Conservation (phyloP, 23 tunicate species). For the Trididemnum clinides region DNA sequence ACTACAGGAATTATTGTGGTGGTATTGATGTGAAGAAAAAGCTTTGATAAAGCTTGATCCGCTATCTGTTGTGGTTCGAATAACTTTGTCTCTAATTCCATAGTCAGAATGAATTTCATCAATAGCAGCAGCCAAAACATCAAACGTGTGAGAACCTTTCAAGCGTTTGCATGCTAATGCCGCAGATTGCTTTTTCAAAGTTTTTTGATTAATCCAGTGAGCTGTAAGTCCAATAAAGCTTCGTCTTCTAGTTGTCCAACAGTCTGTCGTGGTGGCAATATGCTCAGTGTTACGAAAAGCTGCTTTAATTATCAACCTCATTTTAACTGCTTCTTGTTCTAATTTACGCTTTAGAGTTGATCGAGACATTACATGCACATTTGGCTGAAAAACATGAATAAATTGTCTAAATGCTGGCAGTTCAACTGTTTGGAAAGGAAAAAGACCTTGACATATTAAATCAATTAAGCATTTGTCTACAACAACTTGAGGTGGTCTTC, state of each 20-base stretch:
- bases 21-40: background rate
- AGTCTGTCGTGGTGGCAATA: background rate
- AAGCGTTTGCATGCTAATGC: background rate
- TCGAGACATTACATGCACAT: background rate
- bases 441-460: background rate
- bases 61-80: background rate
- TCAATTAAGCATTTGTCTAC: background rate
- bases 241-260: background rate
- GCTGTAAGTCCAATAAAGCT: background rate
- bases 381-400: background rate
- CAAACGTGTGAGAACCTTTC: background rate
- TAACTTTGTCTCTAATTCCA: background rate
- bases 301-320: background rate
- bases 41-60: background rate
- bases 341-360: background rate
- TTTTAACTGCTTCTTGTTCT: background rate
- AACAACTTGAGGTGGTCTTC: background rate
- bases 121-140: background rate
- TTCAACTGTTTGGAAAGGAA: background rate
- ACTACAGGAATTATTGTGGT: background rate
- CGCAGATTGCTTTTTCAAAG: background rate
- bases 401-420: background rate
- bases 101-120: background rate
- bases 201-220: background rate
- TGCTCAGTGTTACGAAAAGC: background rate